Conservation (phyloP, 1,140 invertebrate species). For the Helicoverpa zea region DNA sequence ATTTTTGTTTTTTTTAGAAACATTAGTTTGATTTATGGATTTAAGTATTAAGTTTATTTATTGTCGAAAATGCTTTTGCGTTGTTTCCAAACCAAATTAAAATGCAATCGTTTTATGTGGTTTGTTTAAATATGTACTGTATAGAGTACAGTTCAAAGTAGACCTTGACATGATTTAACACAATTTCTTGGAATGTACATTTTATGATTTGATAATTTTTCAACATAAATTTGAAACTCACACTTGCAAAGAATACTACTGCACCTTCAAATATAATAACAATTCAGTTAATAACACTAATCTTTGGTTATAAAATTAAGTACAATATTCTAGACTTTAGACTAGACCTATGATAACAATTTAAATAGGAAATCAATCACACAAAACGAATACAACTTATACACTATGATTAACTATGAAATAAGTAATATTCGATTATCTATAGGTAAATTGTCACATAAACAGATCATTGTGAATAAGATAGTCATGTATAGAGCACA, state of each 20-base stretch:
- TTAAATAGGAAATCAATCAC: slow-evolving; percentile 23
- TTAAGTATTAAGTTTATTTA: not conserved
- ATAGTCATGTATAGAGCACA: slow-evolving; percentile 20
- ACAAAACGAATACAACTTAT: slow-evolving; percentile 41
- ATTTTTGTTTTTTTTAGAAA: too few species aligned
- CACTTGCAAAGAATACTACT: not conserved
- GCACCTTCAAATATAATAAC: not conserved
- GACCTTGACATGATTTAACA: not conserved
- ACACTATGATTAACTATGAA: slow-evolving; percentile 25
- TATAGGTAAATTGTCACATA: not conserved
- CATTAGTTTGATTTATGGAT: not conserved
- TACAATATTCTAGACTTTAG: slow-evolving; percentile 1
- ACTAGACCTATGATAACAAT: slow-evolving; percentile 34
- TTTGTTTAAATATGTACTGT: not conserved
- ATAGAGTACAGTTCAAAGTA: not conserved
- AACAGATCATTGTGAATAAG: slow-evolving; percentile 22
- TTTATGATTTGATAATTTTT: not conserved
- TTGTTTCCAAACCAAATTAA: not conserved
- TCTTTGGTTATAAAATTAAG: slow-evolving; percentile 40
- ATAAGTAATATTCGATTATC: slow-evolving; percentile 17
- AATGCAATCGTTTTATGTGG: not conserved
- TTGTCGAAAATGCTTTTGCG: not conserved
- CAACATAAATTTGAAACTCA: not conserved
- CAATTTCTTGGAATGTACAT: not conserved
- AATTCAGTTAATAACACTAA: slow-evolving; percentile 10